Base-by-base conservation (phyloP, 2,113 vertebrate species). In the Lynx canadensis region DNA sequence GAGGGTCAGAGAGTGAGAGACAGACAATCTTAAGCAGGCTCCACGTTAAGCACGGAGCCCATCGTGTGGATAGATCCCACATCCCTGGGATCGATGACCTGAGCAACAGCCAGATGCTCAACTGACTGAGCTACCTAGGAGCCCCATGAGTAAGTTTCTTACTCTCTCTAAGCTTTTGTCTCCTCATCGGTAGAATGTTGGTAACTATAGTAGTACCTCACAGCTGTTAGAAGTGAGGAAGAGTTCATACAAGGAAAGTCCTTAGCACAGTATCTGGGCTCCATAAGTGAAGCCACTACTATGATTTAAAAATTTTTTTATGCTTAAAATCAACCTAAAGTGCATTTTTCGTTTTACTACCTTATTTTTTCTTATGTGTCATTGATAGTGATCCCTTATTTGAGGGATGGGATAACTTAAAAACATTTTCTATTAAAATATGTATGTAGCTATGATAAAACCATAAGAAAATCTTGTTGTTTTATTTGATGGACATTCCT, bases 361-460 rank as follows among this genome's bases (percentile, higher is more conserved):
- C 4, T 93, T 76, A 50, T 76, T 55, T 92, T 95, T 88, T 57
- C 65, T 33, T 93, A 25, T 85, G 25, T 27, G 41, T 90, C 36
- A 38, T 16, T 97, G 48, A 84, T 45, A 19, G 48, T 89, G 38
- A 84, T 52, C 38, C 14, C n/a, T 33, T 95, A 52, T 79, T 69
- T 94, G 73, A 76, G 18, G 41, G 10, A 31, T 93, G 9, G 52
- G n/a, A 50, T 69, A 89, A 80, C 18, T 94, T 45, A 83, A 94
- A 94, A 94, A 82, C 63, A 69, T 23, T 93, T 29, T 71, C 23
- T 93, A 83, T 36, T 79, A 87, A 87, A 84, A 83, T n/a, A 92
- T 36, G 33, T 48, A 76, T 91, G 6, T 73, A 83, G 31, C 23
- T 95, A 48, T 89, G 23, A 45, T n/a, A 91, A 95, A 96, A 91